Evolutionary conservation across 2,888 invertebrate genomes (phyloP).

Genomic region (Troides aeacus): DNA sequence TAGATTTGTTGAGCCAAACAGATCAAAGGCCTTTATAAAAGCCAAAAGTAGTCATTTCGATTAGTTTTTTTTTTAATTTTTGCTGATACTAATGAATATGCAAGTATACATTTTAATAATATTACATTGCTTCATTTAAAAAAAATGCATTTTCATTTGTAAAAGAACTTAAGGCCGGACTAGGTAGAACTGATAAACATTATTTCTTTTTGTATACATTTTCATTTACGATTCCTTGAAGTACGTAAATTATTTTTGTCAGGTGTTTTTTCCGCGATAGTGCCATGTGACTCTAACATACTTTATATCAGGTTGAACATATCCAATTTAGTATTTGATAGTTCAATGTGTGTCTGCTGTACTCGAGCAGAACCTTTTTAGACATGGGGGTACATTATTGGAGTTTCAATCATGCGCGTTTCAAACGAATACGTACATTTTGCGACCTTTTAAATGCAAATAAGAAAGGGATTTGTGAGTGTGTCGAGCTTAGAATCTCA

Average conservation of each 20-base stretch:
- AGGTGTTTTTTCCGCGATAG: not conserved
- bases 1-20: too few species aligned
- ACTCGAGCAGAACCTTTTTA: not conserved
- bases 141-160: too few species aligned
- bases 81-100: too few species aligned
- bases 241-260: not conserved
- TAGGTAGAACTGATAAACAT: not conserved
- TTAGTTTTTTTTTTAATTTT: too few species aligned
- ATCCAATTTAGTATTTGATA: not conserved
- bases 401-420: slow-evolving; percentile 13
- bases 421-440: slow-evolving; percentile 22
- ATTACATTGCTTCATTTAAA: too few species aligned
- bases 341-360: not conserved
- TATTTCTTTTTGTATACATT: not conserved
- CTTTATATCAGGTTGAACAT: not conserved
- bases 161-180: too few species aligned
- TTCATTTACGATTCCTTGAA: not conserved
- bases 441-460: slow-evolving; percentile 29
- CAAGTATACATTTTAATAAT: too few species aligned
- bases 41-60: too few species aligned
- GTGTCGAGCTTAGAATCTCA: slow-evolving; percentile 28
- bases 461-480: slow-evolving; percentile 22
- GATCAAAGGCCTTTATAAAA: too few species aligned
- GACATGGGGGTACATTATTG: slow-evolving; percentile 1
- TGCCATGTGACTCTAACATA: not conserved